These are phyloP conservation scores for Odontamblyopus lacepedii DNA, from an alignment of 2,797 vertebrate species.

Conservation along the genomic window DNA sequence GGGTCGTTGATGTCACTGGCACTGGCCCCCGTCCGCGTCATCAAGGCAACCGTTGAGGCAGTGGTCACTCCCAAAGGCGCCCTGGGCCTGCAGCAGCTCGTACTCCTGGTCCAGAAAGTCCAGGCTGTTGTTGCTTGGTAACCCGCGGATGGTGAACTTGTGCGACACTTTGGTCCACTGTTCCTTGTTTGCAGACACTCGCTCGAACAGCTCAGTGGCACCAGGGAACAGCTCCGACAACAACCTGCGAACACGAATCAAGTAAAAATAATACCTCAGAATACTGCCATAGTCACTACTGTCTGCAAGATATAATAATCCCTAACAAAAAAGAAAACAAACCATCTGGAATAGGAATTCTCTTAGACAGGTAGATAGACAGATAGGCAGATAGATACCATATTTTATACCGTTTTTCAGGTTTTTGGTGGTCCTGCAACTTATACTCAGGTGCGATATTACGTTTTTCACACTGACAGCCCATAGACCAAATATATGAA, in stretches of 20 bases:
- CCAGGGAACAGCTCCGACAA: slow-evolving; percentile 91
- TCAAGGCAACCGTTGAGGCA: slow-evolving; percentile 87
- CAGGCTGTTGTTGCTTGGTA: slow-evolving; percentile 97
- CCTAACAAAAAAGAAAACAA: background rate
- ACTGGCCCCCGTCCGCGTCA: slow-evolving; percentile 62
- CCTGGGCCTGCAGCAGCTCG: slow-evolving; percentile 83
- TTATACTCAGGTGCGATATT: too few relatives aligned
- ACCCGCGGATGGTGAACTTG: slow-evolving; percentile 94
- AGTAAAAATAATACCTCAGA: background rate
- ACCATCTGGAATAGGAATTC: background rate
- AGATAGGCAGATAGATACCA: too few relatives aligned
- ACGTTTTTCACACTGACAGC: too few relatives aligned
- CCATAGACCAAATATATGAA: too few relatives aligned
- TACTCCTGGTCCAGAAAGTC: slow-evolving; percentile 97
- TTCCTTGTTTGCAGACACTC: slow-evolving; percentile 91
- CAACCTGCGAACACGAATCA: slow-evolving; percentile 74
- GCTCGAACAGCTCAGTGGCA: slow-evolving; percentile 87
- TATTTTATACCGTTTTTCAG: too few relatives aligned
- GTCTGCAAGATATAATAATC: background rate
- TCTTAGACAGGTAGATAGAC: background rate
- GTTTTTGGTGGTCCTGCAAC: too few relatives aligned
- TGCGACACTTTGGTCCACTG: slow-evolving; percentile 97
- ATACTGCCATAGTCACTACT: background rate
- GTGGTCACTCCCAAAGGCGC: slow-evolving; percentile 77
- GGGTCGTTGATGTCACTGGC: slow-evolving; percentile 64